Evolutionary conservation across 30 jellyfish, hydroid and myxozoan species (phyloP).

Genomic region (Turritopsis dohrnii): DNA sequence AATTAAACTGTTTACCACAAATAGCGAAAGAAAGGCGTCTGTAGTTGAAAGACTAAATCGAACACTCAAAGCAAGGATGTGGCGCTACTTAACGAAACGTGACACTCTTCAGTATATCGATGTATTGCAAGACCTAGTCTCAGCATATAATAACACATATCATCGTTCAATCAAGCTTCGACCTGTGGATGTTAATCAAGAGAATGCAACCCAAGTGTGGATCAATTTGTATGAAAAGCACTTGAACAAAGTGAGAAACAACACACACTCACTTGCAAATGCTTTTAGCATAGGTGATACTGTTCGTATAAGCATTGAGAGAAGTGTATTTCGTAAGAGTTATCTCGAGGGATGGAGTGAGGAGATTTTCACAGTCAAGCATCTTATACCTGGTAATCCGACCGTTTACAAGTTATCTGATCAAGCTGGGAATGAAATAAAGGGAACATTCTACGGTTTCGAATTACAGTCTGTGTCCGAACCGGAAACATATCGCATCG

Average conservation of each 20-base stretch:
- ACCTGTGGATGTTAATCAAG: constrained; percentile 31
- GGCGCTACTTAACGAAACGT: constrained; percentile 21
- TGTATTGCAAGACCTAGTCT: constrained; percentile 25
- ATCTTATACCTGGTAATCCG: no score
- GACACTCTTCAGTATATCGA: constrained; percentile 17
- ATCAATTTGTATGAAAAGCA: no score
- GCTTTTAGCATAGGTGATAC: constrained; percentile 24
- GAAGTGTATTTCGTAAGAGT: constrained; percentile 30
- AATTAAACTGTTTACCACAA: no score
- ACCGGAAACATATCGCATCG: constrained; percentile 44
- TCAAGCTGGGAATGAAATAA: no score
- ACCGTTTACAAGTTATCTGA: no score
- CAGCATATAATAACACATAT: constrained; percentile 14
- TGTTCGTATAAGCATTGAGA: constrained; percentile 17
- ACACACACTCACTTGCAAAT: background rate
- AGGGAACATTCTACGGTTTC: no score
- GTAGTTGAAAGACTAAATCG: no score
- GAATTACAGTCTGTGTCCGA: constrained; percentile 30
- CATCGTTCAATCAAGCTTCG: constrained; percentile 23
- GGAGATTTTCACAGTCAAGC: constrained; percentile 30
- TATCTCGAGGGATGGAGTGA: constrained; percentile 48
- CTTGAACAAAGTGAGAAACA: background rate
- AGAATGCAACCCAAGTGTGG: constrained; percentile 31
- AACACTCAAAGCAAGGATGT: no score
- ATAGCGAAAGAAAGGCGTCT: no score